Percentiles rank a stretch among this genome's conserved stretches.
phyloP scores from a whole-genome alignment of 2,888 invertebrate species.

The Spodoptera picta region DNA sequence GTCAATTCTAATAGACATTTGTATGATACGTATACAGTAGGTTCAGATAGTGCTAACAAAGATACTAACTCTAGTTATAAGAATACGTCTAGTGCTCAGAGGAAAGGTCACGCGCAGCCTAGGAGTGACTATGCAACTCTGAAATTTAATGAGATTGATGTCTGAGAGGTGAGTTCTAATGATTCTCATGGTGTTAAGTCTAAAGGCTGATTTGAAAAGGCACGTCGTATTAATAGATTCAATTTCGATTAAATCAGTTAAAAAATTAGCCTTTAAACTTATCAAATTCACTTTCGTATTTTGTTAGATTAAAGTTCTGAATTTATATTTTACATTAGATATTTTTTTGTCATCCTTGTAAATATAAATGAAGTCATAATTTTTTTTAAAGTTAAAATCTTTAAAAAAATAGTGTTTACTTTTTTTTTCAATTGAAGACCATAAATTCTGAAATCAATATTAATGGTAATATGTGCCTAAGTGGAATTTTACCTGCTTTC shows the following conservation, averaged over 20 bases:
- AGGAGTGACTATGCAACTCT: conserved; percentile 86
- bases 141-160: conserved; percentile 87
- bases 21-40: conserved; percentile 86
- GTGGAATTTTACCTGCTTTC: conserved; percentile 50
- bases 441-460: neutral
- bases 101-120: conserved; percentile 67
- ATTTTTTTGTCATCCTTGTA: too few species aligned
- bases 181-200: neutral
- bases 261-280: conserved; percentile 10
- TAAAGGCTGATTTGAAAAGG: conserved; percentile 6
- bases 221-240: too few species aligned
- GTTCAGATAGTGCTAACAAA: conserved; percentile 79
- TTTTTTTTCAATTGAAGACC: too few species aligned
- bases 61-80: conserved; percentile 80
- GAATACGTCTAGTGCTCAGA: conserved; percentile 74
- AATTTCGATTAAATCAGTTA: too few species aligned
- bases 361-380: too few species aligned
- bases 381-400: too few species aligned
- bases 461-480: conserved; percentile 74
- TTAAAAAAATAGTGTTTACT: too few species aligned
- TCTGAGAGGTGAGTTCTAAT: conserved; percentile 81
- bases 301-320: neutral
- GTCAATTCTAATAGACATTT: conserved; percentile 88
- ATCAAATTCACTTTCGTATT: neutral
- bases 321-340: neutral